Percentiles rank a stretch among this genome's conserved stretches.
phyloP scores from a whole-genome alignment of 2,888 invertebrate genomes.

The Mythimna ferrago region DNA sequence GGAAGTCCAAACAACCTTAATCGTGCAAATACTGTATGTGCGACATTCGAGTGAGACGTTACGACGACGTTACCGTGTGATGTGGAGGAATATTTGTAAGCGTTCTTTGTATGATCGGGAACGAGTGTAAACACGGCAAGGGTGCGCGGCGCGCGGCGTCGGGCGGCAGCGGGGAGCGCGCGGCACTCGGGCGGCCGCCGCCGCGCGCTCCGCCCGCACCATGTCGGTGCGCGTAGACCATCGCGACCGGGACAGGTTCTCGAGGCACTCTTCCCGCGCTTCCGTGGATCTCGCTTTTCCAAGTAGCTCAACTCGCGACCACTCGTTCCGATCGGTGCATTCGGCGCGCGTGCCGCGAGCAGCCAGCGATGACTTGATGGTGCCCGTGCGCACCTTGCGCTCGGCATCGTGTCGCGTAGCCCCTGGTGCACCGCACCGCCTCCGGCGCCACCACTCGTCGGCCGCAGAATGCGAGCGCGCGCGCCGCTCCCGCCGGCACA shows the following conservation, averaged over 20 bases:
- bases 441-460: constrained; percentile 88
- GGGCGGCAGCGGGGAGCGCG: constrained; percentile 71
- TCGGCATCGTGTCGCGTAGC: constrained; percentile 87
- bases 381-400: constrained; percentile 87
- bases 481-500: constrained; percentile 85
- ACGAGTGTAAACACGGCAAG: constrained; percentile 84
- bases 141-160: constrained; percentile 76
- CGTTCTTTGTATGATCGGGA: constrained; percentile 84
- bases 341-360: constrained; percentile 86
- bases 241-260: constrained; percentile 87
- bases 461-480: constrained; percentile 88
- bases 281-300: constrained; percentile 87
- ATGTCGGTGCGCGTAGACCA: constrained; percentile 89
- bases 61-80: constrained; percentile 77
- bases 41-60: constrained; percentile 77
- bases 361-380: constrained; percentile 88
- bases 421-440: constrained; percentile 86
- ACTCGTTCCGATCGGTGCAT: constrained; percentile 87
- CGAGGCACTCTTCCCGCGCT: constrained; percentile 89
- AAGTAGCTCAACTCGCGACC: constrained; percentile 84
- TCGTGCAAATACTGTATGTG: constrained; percentile 81
- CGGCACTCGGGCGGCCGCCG: constrained; percentile 89
- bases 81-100: constrained; percentile 84
- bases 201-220: constrained; percentile 88
- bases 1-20: constrained; percentile 79